Conservation (phyloP, 2,797 vertebrate genomes). For the Rhinoraja longicauda region DNA sequence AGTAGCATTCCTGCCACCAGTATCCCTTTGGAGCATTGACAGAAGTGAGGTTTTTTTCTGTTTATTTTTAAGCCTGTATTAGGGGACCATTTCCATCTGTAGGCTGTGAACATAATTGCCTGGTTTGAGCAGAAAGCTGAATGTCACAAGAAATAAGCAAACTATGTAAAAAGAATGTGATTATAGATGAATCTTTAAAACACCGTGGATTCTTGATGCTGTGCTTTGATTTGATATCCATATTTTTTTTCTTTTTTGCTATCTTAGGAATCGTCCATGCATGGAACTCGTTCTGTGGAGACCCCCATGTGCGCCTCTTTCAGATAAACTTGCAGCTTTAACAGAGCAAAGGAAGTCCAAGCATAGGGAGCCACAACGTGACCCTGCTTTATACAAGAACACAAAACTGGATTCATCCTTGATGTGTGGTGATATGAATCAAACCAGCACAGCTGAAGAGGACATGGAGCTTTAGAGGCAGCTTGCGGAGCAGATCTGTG, state of each 20-base stretch:
- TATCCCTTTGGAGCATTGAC: neutral
- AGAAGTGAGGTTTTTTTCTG: neutral
- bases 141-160: neutral
- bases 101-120: neutral
- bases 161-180: neutral
- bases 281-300: constrained; percentile 75
- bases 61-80: neutral
- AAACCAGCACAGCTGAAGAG: constrained; percentile 57
- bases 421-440: constrained; percentile 50
- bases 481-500: neutral
- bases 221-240: neutral
- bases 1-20: no score
- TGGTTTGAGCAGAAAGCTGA: neutral
- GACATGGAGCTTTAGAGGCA: constrained; percentile 67
- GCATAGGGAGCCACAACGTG: neutral
- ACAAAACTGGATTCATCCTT: constrained; percentile 41
- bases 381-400: neutral
- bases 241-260: constrained; percentile 2
- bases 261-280: constrained; percentile 63
- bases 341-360: constrained; percentile 61
- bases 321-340: constrained; percentile 58
- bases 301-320: constrained; percentile 62
- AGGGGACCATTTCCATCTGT: neutral
- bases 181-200: neutral
- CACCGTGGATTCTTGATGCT: neutral